phyloP scores from a whole-genome alignment of 2,888 invertebrate species.

The Tipula unca region DNA sequence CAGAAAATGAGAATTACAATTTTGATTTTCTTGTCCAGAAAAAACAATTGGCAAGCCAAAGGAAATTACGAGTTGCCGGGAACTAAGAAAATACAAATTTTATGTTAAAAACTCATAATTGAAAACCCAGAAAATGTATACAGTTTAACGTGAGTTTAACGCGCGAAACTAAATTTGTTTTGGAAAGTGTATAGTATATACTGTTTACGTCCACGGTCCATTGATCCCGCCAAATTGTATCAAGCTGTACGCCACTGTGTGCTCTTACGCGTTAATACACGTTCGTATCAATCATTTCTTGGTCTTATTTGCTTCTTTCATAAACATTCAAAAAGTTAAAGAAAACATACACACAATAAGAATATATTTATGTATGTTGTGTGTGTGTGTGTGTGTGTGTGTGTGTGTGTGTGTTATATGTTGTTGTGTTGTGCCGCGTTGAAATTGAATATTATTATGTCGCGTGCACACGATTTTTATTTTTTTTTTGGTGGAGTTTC shows the following conservation, averaged over 20 bases:
- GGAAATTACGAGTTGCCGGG: too few species aligned
- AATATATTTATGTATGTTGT: not conserved
- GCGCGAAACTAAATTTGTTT: too few species aligned
- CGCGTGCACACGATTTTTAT: slow-evolving; percentile 1
- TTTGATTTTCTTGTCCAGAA: too few species aligned
- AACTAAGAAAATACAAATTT: too few species aligned
- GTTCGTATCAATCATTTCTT: not conserved
- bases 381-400: not conserved
- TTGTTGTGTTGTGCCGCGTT: slow-evolving; percentile 8
- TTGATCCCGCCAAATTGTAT: too few species aligned
- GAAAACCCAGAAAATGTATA: too few species aligned
- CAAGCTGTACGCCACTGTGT: not conserved
- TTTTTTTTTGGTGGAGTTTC: slow-evolving; percentile 1
- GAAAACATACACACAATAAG: slow-evolving; percentile 14
- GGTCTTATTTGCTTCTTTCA: slow-evolving; percentile 4
- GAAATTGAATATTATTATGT: slow-evolving; percentile 14
- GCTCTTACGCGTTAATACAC: not conserved
- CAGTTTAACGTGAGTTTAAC: too few species aligned
- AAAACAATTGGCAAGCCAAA: too few species aligned
- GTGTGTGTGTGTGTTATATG: not conserved
- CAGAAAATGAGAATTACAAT: too few species aligned
- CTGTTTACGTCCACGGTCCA: too few species aligned
- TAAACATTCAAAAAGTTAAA: slow-evolving; percentile 8
- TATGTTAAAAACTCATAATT: too few species aligned
- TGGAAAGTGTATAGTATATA: too few species aligned